Base-by-base conservation (phyloP, 2,888 invertebrate species). In the Scaptomyza cyrtandrae region DNA sequence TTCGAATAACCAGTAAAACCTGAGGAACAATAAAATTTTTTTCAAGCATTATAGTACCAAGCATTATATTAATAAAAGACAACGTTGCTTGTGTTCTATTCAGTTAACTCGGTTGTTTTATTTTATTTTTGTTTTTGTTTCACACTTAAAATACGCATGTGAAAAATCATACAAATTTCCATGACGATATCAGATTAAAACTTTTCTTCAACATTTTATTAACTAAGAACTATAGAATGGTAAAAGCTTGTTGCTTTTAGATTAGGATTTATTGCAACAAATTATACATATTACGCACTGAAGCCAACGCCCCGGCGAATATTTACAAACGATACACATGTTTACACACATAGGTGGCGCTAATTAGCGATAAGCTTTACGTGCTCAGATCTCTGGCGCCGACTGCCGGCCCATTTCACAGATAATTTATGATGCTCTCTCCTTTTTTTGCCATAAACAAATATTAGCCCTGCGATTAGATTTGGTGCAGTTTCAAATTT, bases 281-380 rank as follows among this genome's bases (percentile, higher is more conserved):
- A 46, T 37, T 11, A 27, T 27, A 33, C 13, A 24, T 7, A n/a
- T n/a, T n/a, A n/a, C n/a, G n/a, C n/a, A n/a, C n/a, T n/a, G 41
- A 55, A 65, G 46, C 46, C 45, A 71, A 55, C 65, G 45, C 45
- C 41, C 50, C 10, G 31, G 7, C 16, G 14, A 14, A 27, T 24
- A 37, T 35, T n/a, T 10, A 50, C 35, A 37, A 66, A 14, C 7
- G 1, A 52, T 29, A 49, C 7, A 31, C 31, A 41, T 19, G 35
- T n/a, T 35, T 35, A 31, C 62, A 58, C 58, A 71, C 52, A 66
- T 59, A 57, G 43, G 44, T 66, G 60, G 16, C 46, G 53, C 53
- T 73, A 75, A 76, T 82, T 73, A 78, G 48, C 65, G 82, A 82
- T 86, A 82, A 86, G 80, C 46, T 31, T 58, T 86, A 82, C 82